phyloP scores from a whole-genome alignment of 2,113 vertebrate genomes.

The Mirounga angustirostris region DNA sequence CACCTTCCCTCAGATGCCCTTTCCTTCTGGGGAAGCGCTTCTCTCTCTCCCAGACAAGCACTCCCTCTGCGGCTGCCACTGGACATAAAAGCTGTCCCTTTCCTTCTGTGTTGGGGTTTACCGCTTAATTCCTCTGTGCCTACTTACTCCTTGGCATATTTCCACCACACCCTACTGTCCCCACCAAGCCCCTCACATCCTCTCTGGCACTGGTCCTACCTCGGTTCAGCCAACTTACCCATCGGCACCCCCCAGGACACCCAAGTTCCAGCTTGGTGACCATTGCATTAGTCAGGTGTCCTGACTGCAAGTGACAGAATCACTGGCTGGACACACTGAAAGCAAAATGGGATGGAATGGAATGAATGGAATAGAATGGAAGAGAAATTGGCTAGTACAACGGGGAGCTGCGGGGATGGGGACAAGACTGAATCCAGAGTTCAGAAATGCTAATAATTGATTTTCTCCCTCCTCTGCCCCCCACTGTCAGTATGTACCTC shows the following conservation, averaged over 20 bases:
- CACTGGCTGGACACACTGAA: background rate
- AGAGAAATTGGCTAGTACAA: background rate
- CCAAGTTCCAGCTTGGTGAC: background rate
- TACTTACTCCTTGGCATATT: background rate
- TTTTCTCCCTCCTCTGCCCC: background rate
- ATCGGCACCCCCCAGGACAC: background rate
- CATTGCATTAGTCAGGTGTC: background rate
- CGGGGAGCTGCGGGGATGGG: background rate
- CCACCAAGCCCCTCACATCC: background rate
- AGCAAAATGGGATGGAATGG: background rate
- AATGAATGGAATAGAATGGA: background rate
- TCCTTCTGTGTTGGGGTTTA: background rate
- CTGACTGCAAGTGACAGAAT: background rate
- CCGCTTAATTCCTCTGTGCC: background rate
- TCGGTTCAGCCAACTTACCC: background rate
- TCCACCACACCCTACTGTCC: background rate
- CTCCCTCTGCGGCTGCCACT: background rate
- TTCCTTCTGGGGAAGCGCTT: background rate
- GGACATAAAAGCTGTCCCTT: background rate
- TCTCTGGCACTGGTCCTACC: background rate
- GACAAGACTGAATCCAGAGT: background rate
- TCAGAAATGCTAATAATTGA: background rate
- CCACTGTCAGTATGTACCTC: fast-evolving
- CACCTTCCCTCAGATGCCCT: background rate
- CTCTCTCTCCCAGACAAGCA: background rate